Base-by-base conservation (phyloP, 2,888 invertebrate species). In the Melanchra persicariae region DNA sequence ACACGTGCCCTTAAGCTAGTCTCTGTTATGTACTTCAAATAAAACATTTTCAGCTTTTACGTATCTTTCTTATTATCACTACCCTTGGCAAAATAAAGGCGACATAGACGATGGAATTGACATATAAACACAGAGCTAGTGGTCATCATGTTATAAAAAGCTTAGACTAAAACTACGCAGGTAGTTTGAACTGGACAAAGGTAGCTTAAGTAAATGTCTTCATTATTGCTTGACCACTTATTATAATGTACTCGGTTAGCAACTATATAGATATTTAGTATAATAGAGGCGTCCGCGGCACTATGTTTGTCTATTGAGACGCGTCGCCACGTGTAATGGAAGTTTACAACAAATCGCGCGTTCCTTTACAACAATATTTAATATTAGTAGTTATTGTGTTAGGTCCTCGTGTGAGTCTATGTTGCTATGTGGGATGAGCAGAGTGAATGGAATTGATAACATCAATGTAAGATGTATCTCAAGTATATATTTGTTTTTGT, bases 311-410 rank as follows among this genome's bases (percentile, higher is more conserved):
- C 49, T 69, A 66, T 51, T 30, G 24, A 64, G 51, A 47, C 9
- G 7, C 52, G 62, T 68, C 72, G 69, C 70, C 85, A 85, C 85
- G 85, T 85, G 85, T 68, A 71, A 79, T 68, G 74, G 70, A 82
- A 80, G 77, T 77, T 85, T 85, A 83, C 77, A 79, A 73, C 69
- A 78, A 54, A 22, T 69, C 64, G 58, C 68, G 55, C 59, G 67
- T 62, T 79, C 68, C 58, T 30, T 17, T 51, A 43, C 26, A 59
- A 77, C 69, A 69, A 81, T 77, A 74, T 77, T 81, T 65, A 77
- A 81, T 68, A 77, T 65, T 77, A 71, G 58, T 49, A 45, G 54
- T 68, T 74, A 77, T 77, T 69, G 70, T 55, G 34, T 54, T 24
- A 37, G 43, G 47, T 60, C 22, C 49, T 55, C 47, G 70, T 74